Evolutionary conservation across 2,888 invertebrate species (phyloP).

Genomic region (Chalcosyrphus nemorum): DNA sequence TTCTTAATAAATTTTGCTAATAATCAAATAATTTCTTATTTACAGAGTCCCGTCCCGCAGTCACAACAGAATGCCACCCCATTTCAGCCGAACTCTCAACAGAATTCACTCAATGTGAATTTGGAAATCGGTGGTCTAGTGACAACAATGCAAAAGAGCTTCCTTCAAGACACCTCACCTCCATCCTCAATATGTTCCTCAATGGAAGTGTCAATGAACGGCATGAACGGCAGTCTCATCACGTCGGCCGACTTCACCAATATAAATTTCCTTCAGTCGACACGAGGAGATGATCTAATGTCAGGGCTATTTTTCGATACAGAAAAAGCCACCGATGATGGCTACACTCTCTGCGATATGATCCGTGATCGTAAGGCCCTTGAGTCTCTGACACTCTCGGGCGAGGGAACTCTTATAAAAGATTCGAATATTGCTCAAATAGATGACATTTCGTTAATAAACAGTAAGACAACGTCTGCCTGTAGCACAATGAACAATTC

Average conservation of each 20-base stretch:
- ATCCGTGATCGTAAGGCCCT: constrained; percentile 80
- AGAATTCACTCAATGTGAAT: constrained; percentile 76
- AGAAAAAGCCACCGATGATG: constrained; percentile 74
- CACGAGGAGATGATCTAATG: constrained; percentile 74
- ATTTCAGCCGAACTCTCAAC: constrained; percentile 60
- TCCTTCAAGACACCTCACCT: constrained; percentile 81
- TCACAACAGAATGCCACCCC: constrained; percentile 52
- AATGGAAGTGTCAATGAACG: constrained; percentile 78
- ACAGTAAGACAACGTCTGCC: constrained; percentile 80
- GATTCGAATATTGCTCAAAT: constrained; percentile 81
- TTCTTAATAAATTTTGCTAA: too few species aligned
- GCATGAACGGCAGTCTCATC: constrained; percentile 80
- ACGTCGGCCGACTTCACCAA: constrained; percentile 81
- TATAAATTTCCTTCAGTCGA: constrained; percentile 79
- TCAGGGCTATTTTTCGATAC: constrained; percentile 73
- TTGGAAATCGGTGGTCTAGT: constrained; percentile 81
- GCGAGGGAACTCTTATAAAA: constrained; percentile 80
- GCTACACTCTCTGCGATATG: constrained; percentile 80
- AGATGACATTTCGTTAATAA: constrained; percentile 79
- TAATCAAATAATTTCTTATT: neutral
- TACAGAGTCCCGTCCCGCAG: constrained; percentile 51
- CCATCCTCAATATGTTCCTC: constrained; percentile 81
- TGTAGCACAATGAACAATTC: constrained; percentile 81
- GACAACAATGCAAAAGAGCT: constrained; percentile 81
- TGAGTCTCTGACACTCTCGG: constrained; percentile 80